Evolutionary conservation across 2,888 invertebrate species (phyloP).

Genomic region (Colletes collaris): DNA sequence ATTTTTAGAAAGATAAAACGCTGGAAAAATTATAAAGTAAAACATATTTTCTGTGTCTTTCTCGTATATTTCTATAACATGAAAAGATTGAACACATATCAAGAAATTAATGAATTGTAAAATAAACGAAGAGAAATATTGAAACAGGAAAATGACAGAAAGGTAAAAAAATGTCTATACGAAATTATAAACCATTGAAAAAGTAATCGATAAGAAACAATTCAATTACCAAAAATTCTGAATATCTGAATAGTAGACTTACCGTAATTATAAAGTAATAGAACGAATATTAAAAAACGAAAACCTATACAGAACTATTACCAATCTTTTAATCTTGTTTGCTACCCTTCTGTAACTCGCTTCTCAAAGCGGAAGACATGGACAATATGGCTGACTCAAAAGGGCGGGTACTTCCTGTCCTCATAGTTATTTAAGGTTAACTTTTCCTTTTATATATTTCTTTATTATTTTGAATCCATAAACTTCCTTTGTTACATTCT

Average conservation of each 20-base stretch:
- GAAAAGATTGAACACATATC: neutral
- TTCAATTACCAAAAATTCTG: neutral
- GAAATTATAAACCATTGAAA: slow-evolving; percentile 22
- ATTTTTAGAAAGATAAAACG: slow-evolving; percentile 44
- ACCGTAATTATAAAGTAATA: slow-evolving; percentile 39
- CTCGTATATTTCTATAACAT: neutral
- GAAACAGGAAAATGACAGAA: slow-evolving; percentile 43
- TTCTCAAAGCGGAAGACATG: slow-evolving; percentile 70
- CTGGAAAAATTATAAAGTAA: slow-evolving; percentile 16
- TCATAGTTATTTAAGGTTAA: slow-evolving; percentile 51
- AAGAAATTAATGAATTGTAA: neutral
- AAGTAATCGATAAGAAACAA: slow-evolving; percentile 3
- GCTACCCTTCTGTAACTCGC: slow-evolving; percentile 59
- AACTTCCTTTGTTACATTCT: neutral
- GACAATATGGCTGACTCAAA: slow-evolving; percentile 71
- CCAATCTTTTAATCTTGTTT: slow-evolving; percentile 64
- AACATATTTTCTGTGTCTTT: neutral
- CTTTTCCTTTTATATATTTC: neutral
- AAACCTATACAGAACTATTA: slow-evolving; percentile 56
- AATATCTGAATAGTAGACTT: slow-evolving; percentile 20
- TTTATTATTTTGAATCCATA: neutral
- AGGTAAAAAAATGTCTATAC: slow-evolving; percentile 42
- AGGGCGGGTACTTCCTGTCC: slow-evolving; percentile 75
- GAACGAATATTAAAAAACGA: slow-evolving; percentile 29
- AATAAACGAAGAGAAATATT: slow-evolving; percentile 2